Conservation (phyloP, 2,113 vertebrate species). For the Butorides virescens region DNA sequence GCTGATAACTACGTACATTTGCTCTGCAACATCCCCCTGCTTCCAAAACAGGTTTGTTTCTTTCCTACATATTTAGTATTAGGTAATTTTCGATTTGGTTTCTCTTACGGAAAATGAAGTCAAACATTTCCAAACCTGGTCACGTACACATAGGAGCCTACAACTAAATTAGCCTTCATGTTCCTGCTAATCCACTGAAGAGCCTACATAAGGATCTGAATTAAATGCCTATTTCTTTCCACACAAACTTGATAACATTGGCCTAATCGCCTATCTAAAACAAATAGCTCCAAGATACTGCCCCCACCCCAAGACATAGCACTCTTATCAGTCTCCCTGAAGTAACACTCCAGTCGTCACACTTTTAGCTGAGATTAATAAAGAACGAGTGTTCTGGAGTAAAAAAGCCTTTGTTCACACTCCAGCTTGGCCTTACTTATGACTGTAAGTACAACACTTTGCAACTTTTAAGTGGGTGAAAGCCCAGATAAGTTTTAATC, state of each 20-base stretch:
- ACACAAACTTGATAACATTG: neutral
- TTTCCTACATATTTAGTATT: neutral
- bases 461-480: conserved; percentile 1
- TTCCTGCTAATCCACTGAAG: neutral
- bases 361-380: conserved; percentile 23
- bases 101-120: neutral
- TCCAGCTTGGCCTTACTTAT: neutral
- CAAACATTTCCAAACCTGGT: neutral
- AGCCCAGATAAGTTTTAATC: neutral
- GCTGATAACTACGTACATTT: neutral
- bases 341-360: conserved; percentile 23
- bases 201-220: neutral
- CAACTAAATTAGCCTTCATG: neutral
- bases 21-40: neutral
- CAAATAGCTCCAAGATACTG: neutral
- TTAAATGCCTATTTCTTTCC: neutral
- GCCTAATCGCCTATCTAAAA: conserved; percentile 27
- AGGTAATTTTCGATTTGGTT: neutral
- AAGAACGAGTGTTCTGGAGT: neutral
- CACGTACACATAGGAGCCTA: neutral
- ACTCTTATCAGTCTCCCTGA: neutral
- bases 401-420: neutral
- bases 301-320: neutral
- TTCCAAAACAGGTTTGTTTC: neutral
- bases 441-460: neutral